Evolutionary conservation across 2,113 vertebrate genomes (phyloP).

Genomic region (Halcyon senegalensis): DNA sequence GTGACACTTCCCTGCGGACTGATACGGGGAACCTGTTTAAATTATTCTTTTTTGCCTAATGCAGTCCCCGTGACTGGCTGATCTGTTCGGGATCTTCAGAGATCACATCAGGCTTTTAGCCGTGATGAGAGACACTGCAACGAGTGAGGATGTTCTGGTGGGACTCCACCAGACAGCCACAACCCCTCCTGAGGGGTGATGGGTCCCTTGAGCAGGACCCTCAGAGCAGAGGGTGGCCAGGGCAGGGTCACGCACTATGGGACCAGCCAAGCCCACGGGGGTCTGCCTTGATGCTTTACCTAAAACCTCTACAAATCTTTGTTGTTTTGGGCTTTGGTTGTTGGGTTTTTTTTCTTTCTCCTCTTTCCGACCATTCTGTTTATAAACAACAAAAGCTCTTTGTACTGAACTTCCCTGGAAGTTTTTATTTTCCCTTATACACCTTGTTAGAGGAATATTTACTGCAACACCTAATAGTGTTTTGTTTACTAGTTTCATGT

Average conservation of each 20-base stretch:
- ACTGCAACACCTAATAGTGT: slow-evolving; percentile 52
- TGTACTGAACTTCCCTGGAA: slow-evolving; percentile 73
- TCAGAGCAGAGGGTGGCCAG: neutral
- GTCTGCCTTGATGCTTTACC: neutral
- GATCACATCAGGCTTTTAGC: neutral
- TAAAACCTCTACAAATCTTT: neutral
- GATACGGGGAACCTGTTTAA: neutral
- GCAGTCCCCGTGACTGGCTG: neutral
- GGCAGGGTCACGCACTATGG: accelerated
- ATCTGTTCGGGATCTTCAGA: neutral
- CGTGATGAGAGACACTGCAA: no score
- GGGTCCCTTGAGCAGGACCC: neutral
- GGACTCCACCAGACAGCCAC: no score
- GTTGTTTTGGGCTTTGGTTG: neutral
- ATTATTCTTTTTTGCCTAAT: neutral
- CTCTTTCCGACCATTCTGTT: neutral
- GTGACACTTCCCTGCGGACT: neutral
- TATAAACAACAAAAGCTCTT: slow-evolving; percentile 48
- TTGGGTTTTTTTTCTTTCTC: neutral
- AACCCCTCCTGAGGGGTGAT: neutral
- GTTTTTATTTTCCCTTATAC: slow-evolving; percentile 20
- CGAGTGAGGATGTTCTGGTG: accelerated
- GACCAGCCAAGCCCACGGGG: neutral
- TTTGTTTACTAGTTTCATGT: slow-evolving; percentile 63
- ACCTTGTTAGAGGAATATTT: slow-evolving; percentile 45